These are phyloP conservation scores for Epiperipatus broadwayi DNA, from an alignment of 2,888 invertebrate genomes.

Conservation along the genomic window DNA sequence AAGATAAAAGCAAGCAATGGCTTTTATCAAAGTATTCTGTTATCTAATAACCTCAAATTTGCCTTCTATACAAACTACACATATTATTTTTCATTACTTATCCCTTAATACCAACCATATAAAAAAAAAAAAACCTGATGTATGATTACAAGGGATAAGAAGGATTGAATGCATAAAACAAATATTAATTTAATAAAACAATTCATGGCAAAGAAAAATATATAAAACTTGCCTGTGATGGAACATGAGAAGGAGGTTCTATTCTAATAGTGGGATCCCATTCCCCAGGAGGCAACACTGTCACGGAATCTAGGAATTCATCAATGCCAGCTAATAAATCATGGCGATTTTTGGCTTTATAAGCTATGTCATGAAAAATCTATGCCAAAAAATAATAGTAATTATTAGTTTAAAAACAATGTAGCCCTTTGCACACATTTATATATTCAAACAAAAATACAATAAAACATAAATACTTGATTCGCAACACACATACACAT, in stretches of 20 bases:
- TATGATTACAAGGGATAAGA: too few relatives aligned
- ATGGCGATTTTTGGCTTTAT: constrained; percentile 64
- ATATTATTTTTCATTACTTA: too few relatives aligned
- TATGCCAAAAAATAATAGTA: constrained; percentile 14
- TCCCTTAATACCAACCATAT: too few relatives aligned
- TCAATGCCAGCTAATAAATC: constrained; percentile 85
- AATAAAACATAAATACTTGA: too few relatives aligned
- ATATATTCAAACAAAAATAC: background rate
- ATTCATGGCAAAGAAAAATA: background rate
- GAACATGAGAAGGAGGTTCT: constrained; percentile 77
- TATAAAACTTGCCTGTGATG: constrained; percentile 44
- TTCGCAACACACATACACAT: too few relatives aligned
- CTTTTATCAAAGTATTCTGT: too few relatives aligned
- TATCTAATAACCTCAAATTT: too few relatives aligned
- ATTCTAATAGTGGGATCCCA: constrained; percentile 91
- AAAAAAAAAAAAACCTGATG: too few relatives aligned
- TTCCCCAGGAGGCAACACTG: constrained; percentile 88
- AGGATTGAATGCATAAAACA: background rate
- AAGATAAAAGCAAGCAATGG: too few relatives aligned
- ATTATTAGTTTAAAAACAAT: background rate
- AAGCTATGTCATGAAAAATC: constrained; percentile 89
- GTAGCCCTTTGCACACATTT: background rate
- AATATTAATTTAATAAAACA: background rate
- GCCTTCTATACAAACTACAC: too few relatives aligned
- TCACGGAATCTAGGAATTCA: constrained; percentile 73